A percentile compares a stretch with the other conserved stretches of the same genome.
These are phyloP conservation scores for Piaya cayana DNA, from an alignment of 2,113 vertebrate genomes.

Conservation along the genomic window DNA sequence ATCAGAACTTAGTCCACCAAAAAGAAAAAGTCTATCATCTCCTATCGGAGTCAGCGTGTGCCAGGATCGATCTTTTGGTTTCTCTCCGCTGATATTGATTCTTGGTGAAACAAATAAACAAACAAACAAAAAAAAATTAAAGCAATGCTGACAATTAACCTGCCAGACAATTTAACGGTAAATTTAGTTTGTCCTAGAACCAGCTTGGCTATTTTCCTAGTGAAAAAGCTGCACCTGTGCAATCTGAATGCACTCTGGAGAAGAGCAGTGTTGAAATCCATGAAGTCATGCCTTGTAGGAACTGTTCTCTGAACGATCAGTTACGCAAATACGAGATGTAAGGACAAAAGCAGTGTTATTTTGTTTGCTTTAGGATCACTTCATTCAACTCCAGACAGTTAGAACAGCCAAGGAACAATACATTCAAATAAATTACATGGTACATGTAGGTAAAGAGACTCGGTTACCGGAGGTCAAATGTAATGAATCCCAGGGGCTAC, in stretches of 20 bases:
- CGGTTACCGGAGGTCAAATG: neutral
- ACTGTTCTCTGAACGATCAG: neutral
- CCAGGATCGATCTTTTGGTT: conserved; percentile 90
- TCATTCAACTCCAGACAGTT: neutral
- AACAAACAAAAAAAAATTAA: neutral
- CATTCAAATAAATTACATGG: neutral
- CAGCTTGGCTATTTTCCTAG: neutral
- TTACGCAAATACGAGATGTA: neutral
- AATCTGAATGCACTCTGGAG: neutral
- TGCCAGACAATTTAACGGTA: neutral
- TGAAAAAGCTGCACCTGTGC: neutral
- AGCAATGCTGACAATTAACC: neutral
- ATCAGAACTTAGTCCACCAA: conserved; percentile 90
- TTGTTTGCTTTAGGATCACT: neutral
- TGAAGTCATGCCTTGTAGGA: neutral
- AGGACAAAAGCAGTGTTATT: neutral
- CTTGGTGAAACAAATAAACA: conserved; percentile 65
- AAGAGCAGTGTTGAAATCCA: neutral
- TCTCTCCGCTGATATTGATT: conserved; percentile 74
- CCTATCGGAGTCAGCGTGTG: conserved; percentile 88
- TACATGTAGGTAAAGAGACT: neutral
- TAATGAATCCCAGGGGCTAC: neutral
- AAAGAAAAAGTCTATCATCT: conserved; percentile 87
- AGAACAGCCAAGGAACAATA: neutral
- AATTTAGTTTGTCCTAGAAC: neutral